Evolutionary conservation across 1,140 invertebrate species (phyloP).

Genomic region (Temnothorax longispinosus): DNA sequence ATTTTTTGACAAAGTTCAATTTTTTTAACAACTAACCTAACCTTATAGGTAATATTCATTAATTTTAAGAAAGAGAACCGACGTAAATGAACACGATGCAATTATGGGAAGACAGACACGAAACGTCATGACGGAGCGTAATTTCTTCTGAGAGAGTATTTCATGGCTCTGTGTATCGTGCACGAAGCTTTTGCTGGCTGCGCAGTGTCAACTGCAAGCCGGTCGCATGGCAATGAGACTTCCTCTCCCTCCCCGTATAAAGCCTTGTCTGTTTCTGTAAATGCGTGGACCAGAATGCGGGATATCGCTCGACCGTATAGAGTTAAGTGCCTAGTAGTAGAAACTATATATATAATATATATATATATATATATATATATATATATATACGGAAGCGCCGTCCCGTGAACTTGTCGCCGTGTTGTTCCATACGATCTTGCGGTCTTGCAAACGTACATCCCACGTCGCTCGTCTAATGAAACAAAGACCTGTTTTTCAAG

Average conservation of each 20-base stretch:
- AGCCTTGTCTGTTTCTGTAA: constrained; percentile 52
- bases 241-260: background rate
- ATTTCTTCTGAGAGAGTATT: constrained; percentile 39
- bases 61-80: background rate
- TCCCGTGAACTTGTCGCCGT: constrained; percentile 28
- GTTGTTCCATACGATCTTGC: background rate
- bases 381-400: background rate
- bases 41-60: background rate
- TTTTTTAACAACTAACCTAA: too few relatives aligned
- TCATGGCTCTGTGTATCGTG: background rate
- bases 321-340: constrained; percentile 51
- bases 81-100: background rate
- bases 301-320: constrained; percentile 55
- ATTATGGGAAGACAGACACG: background rate
- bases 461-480: constrained; percentile 13
- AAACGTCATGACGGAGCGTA: background rate
- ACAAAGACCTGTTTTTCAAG: constrained; percentile 17
- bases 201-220: constrained; percentile 46
- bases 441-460: constrained; percentile 3
- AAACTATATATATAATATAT: background rate
- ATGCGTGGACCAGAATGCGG: constrained; percentile 50
- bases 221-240: constrained; percentile 45
- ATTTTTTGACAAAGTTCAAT: background rate
- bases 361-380: background rate
- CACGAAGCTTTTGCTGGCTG: background rate